phyloP scores from a whole-genome alignment of 1,140 invertebrate genomes.

The Tetramorium parvispinum region DNA sequence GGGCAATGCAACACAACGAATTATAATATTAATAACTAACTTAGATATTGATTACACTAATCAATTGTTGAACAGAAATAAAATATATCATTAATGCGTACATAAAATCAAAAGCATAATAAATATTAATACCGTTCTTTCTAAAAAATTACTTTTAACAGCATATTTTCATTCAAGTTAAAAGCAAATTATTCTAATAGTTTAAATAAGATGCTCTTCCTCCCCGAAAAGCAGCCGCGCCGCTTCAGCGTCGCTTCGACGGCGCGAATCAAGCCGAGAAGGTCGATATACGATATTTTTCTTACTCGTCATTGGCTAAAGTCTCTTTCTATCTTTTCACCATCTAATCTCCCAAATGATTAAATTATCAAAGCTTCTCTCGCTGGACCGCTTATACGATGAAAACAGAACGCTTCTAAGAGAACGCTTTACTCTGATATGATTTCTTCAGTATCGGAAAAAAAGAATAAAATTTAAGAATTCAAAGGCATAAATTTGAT shows the following conservation, averaged over 20 bases:
- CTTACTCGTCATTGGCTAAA: slow-evolving; percentile 72
- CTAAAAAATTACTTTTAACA: background rate
- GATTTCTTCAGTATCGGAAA: background rate
- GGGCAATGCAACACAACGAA: slow-evolving; percentile 43
- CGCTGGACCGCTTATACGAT: background rate
- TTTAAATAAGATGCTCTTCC: slow-evolving; percentile 7
- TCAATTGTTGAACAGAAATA: background rate
- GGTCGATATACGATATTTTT: slow-evolving; percentile 76
- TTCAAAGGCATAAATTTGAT: background rate
- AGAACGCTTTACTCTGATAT: background rate
- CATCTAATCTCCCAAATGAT: slow-evolving; percentile 27
- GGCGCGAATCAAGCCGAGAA: slow-evolving; percentile 53
- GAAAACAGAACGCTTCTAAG: slow-evolving; percentile 16
- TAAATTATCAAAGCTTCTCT: slow-evolving; percentile 19
- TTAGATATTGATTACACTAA: background rate
- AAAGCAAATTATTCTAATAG: background rate
- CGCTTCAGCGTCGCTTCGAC: slow-evolving; percentile 69
- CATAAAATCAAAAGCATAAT: background rate
- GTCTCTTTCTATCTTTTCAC: slow-evolving; percentile 71
- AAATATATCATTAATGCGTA: slow-evolving; percentile 3
- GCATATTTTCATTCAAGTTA: background rate
- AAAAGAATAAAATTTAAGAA: background rate
- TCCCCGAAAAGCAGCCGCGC: slow-evolving; percentile 31
- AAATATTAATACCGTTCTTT: background rate
- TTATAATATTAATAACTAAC: slow-evolving; percentile 15